Evolutionary conservation across 2,888 invertebrate genomes (phyloP).

Genomic region (Schrankia costaestrigalis): DNA sequence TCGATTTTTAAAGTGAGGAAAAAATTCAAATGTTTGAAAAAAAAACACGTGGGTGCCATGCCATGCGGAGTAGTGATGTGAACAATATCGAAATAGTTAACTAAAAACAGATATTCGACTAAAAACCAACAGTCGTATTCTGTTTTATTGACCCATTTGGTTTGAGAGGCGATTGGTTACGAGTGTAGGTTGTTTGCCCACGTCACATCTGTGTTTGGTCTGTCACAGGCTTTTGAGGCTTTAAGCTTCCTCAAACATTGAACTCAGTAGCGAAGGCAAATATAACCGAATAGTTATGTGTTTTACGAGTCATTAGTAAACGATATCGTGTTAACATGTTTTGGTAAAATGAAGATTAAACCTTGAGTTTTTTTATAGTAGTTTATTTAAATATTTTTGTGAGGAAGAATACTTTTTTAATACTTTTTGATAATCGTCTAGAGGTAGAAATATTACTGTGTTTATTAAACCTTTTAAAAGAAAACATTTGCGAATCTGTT

Average conservation of each 20-base stretch:
- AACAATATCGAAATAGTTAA: conserved; percentile 41
- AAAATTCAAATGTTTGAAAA: conserved; percentile 30
- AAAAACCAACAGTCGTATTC: conserved; percentile 50
- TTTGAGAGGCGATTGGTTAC: conserved; percentile 56
- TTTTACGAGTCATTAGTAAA: conserved; percentile 51
- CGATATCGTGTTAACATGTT: conserved; percentile 27
- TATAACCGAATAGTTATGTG: conserved; percentile 43
- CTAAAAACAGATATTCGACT: conserved; percentile 44
- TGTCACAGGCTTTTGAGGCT: conserved; percentile 68
- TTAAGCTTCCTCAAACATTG: conserved; percentile 65
- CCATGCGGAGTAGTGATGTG: conserved; percentile 41
- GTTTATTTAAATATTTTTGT: no score
- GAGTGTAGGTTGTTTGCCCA: conserved; percentile 57
- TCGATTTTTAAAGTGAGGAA: conserved; percentile 19
- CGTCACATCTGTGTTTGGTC: conserved; percentile 75
- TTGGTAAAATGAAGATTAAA: conserved; percentile 8
- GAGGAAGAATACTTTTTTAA: no score
- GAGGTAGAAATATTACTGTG: no score
- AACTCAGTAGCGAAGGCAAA: conserved; percentile 58
- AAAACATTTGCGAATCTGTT: no score
- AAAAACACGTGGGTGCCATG: conserved; percentile 26
- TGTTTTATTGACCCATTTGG: conserved; percentile 56
- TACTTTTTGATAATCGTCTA: no score
- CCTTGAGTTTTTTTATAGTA: conserved; percentile 16
- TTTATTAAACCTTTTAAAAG: no score